Base-by-base conservation (phyloP, 2,113 vertebrate genomes). In the Sphaerodactylus townsendi region DNA sequence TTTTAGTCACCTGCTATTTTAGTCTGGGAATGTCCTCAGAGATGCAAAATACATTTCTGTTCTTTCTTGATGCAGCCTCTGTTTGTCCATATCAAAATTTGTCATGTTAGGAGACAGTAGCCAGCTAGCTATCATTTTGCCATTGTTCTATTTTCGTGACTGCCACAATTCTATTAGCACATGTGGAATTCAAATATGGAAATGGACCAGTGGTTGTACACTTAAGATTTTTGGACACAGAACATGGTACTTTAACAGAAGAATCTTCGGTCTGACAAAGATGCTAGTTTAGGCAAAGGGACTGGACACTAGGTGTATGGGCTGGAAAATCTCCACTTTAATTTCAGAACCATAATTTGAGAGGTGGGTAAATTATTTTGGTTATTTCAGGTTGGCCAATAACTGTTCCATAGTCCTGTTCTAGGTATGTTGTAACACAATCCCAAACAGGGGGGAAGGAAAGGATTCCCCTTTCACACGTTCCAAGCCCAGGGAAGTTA, bases 81-180 rank as follows among this genome's bases (percentile, higher is more conserved):
- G 73, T 39, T 23, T 4, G 2, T 87, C 41, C 50, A 87, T n/a
- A 73, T 69, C 56, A 1, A 5, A 76, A 3, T 39, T 89, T 79
- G 35, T 75, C 50, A 65, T 79, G 56, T 70, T n/a, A 59, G 81
- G 74, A 46, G 48, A 64, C 50, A 74, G 28, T 64, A 85, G 62
- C 30, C 2, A 1, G 59, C n/a, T 35, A 10, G 28, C 7, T 88
- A 30, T 59, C 56, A 11, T 35, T 64, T 3, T 3, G 9, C 6
- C 21, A 44, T 62, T 70, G 53, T 76, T 91, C 81, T 46, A 85
- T 19, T 64, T 81, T 19, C 25, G 64, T 71, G 87, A 44, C 66
- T 65, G 13, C 46, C 25, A 14, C 23, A 1, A 13, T 10, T 79
- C 37, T 19, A 56, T 25, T 15, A 28, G 19, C 23, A 68, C 25